Evolutionary conservation across 2,113 vertebrate genomes (phyloP), one percentile per base, ranked within the genome.

Genomic region (Seriola rivoliana): DNA sequence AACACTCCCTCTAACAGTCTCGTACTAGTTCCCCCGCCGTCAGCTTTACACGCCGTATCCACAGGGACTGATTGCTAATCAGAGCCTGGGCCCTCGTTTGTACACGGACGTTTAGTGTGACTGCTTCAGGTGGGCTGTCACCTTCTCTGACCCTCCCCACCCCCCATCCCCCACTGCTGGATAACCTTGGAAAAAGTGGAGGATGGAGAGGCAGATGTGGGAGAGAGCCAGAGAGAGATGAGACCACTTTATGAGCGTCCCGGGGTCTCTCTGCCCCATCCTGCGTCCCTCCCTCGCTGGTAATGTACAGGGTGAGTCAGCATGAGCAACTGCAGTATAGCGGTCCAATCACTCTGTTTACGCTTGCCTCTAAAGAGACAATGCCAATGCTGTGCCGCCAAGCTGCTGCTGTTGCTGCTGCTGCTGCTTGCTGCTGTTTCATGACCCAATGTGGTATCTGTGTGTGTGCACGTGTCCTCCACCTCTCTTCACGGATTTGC

Each of bases 241-340:
- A 78, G 74, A 52, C 38, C 25, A 69, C 67, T 81, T 78, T 75
- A 65, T 72, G 80, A 82, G 77, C 48, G 7, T 71, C 78, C 81
- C 52, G 5, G 16, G 11, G 65, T 62, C 85, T 85, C 60, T 63
- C 46, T 74, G 70, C 54, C 74, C 66, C 23, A 10, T 64, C 71
- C 74, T 78, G 72, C 16, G 2, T 76, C 85, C 76, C 83, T 68
- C 71, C 75, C 79, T 77, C 23, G 4, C 66, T 75, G 42, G 55
- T 89, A 87, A 93, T 74, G 80, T 88, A 84, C 71, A 72, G 87
- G 71, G 90, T 93, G 94, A 95, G 92, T 95, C 94, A 94, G 93
- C 93, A 87, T 75, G 81, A 86, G 84, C 84, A 84, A 85, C 86
- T 83, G 91, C 88, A 88, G 91, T 67, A 80, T 23, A 78, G 81